A percentile compares a stretch with the other conserved stretches of the same genome.
Conservation (phyloP, 2,797 vertebrate species). For the Coendou prehensilis region DNA sequence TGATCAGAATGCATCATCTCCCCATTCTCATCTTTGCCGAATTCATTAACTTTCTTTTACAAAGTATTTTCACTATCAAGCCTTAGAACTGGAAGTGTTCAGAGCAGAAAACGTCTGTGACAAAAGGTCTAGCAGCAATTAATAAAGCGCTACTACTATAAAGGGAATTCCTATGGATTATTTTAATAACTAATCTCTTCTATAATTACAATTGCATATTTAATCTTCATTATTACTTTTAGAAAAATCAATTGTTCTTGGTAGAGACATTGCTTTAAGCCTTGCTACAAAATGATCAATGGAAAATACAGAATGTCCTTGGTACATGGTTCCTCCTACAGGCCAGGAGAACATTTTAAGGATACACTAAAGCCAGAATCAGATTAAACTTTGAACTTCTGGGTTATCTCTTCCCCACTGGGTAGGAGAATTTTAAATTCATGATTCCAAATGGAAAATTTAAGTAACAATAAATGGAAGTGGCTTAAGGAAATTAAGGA, state of each 20-base stretch:
- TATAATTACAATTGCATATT: conserved; percentile 12
- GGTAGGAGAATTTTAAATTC: conserved; percentile 74
- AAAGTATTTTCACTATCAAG: conserved; percentile 3
- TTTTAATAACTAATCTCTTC: neutral
- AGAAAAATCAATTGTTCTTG: conserved; percentile 65
- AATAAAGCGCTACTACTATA: neutral
- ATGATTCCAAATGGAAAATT: conserved; percentile 72
- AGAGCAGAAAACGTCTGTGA: conserved; percentile 45
- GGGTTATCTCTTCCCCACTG: conserved; percentile 67
- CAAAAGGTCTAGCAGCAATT: neutral
- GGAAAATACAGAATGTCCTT: neutral
- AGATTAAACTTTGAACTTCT: conserved; percentile 47
- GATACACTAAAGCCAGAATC: neutral
- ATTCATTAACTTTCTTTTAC: conserved; percentile 27
- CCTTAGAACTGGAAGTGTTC: neutral
- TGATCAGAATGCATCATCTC: conserved; percentile 23
- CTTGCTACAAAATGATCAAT: conserved; percentile 75
- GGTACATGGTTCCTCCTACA: neutral
- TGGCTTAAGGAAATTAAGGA: conserved; percentile 61
- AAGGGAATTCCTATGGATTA: neutral
- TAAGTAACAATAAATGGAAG: conserved; percentile 58
- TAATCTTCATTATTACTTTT: conserved; percentile 45
- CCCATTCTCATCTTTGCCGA: neutral
- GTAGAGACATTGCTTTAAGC: conserved; percentile 66
- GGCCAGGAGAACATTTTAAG: neutral